These are phyloP conservation scores for Clarias fuscus DNA, from an alignment of 2,797 vertebrate genomes.

Conservation along the genomic window DNA sequence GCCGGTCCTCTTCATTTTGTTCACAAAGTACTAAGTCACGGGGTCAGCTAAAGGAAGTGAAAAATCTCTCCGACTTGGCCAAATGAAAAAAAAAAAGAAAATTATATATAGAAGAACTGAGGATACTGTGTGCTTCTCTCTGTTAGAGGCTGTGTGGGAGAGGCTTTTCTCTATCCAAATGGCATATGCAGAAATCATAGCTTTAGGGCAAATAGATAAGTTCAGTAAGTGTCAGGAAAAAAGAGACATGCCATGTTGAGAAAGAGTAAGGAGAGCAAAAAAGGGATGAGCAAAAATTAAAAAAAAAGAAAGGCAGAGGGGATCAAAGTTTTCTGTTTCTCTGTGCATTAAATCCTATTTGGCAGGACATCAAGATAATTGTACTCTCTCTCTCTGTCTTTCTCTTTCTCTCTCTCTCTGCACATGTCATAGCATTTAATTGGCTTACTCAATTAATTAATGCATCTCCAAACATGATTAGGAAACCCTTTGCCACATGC, in stretches of 20 bases:
- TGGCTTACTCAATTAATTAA: constrained; percentile 57
- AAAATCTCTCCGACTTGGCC: constrained; percentile 24
- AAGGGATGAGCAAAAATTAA: constrained; percentile 14
- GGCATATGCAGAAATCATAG: constrained; percentile 35
- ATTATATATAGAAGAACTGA: constrained; percentile 19
- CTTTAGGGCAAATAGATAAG: constrained; percentile 29
- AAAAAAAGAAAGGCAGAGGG: not conserved
- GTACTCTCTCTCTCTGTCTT: constrained; percentile 24
- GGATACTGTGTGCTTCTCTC: constrained; percentile 4
- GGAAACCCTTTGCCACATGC: constrained; percentile 44
- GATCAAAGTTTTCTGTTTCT: constrained; percentile 55
- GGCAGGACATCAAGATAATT: constrained; percentile 59
- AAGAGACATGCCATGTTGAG: not conserved
- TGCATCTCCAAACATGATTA: constrained; percentile 47
- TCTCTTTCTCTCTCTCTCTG: not conserved
- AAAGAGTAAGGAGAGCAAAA: constrained; percentile 14
- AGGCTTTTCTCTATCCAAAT: constrained; percentile 36
- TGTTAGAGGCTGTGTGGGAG: constrained; percentile 10
- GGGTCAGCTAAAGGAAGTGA: constrained; percentile 36
- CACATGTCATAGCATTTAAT: constrained; percentile 48
- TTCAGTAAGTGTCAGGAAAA: not conserved
- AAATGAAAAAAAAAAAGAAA: constrained; percentile 25
- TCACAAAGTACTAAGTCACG: constrained; percentile 13
- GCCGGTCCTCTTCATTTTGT: constrained; percentile 20
- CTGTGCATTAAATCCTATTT: constrained; percentile 58